These are phyloP conservation scores for Mimumesa dahlbomi DNA, from an alignment of 2,888 invertebrate species.

Conservation along the genomic window DNA sequence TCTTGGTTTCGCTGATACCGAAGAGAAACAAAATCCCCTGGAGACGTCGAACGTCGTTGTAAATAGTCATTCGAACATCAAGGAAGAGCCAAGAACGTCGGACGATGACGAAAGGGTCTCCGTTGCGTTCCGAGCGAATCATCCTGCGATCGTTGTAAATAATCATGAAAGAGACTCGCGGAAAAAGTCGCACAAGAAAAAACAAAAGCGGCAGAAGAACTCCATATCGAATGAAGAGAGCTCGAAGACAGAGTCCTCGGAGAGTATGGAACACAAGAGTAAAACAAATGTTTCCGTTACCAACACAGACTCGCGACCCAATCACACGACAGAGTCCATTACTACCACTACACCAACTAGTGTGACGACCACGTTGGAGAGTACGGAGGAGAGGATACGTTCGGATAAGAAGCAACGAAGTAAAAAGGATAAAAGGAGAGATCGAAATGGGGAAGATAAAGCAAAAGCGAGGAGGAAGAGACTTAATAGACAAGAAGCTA, in stretches of 20 bases:
- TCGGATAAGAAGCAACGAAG: conserved; percentile 80
- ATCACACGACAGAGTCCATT: conserved; percentile 60
- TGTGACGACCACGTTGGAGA: conserved; percentile 64
- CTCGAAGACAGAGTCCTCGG: conserved; percentile 69
- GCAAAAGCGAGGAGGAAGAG: conserved; percentile 76
- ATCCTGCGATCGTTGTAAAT: conserved; percentile 69
- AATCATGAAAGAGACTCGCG: conserved; percentile 81
- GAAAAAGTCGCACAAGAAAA: conserved; percentile 90
- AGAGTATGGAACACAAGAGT: conserved; percentile 67
- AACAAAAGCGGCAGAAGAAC: conserved; percentile 89
- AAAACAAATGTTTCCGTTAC: conserved; percentile 58
- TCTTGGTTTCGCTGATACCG: conserved; percentile 80
- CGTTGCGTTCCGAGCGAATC: conserved; percentile 68
- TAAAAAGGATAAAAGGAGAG: conserved; percentile 78
- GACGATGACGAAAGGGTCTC: conserved; percentile 76
- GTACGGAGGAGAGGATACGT: conserved; percentile 76
- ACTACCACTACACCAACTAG: conserved; percentile 44
- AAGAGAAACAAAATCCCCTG: conserved; percentile 75
- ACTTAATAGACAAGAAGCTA: conserved; percentile 84
- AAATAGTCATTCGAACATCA: conserved; percentile 69
- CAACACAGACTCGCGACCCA: conserved; percentile 61
- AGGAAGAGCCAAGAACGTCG: conserved; percentile 76
- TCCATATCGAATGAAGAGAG: conserved; percentile 81
- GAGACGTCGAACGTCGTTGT: conserved; percentile 67
- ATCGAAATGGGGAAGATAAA: conserved; percentile 78